Evolutionary conservation across 2,888 invertebrate genomes (phyloP).

Genomic region (Trichogramma dendrolimi): DNA sequence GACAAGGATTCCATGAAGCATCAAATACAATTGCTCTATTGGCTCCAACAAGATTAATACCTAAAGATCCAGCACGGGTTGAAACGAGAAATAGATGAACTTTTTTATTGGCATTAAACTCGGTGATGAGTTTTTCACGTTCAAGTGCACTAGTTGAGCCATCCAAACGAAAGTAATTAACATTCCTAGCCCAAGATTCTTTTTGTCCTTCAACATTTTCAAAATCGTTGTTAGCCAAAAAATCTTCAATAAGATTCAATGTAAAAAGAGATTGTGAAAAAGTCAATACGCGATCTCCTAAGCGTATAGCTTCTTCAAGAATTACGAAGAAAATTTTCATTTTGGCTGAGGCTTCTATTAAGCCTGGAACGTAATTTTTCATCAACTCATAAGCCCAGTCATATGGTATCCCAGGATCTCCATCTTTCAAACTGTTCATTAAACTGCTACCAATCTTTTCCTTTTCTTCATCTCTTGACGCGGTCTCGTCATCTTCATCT

Average conservation of each 20-base stretch:
- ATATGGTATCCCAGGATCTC: slow-evolving; percentile 79
- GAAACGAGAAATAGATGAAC: slow-evolving; percentile 92
- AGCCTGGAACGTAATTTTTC: slow-evolving; percentile 82
- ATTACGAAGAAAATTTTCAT: slow-evolving; percentile 91
- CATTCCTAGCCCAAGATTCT: slow-evolving; percentile 79
- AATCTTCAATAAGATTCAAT: slow-evolving; percentile 90
- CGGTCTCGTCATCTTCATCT: slow-evolving; percentile 51
- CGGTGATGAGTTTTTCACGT: slow-evolving; percentile 91
- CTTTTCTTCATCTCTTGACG: slow-evolving; percentile 55
- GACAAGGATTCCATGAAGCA: slow-evolving; percentile 99
- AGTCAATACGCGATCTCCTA: slow-evolving; percentile 86
- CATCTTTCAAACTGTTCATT: slow-evolving; percentile 38
- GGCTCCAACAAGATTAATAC: slow-evolving; percentile 95
- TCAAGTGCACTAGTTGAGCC: slow-evolving; percentile 93
- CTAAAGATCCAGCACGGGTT: slow-evolving; percentile 92
- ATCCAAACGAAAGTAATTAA: slow-evolving; percentile 87
- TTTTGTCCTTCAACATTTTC: slow-evolving; percentile 60
- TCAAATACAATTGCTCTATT: slow-evolving; percentile 97
- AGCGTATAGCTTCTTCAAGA: slow-evolving; percentile 78
- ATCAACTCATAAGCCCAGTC: slow-evolving; percentile 83
- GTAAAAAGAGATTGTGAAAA: slow-evolving; percentile 97
- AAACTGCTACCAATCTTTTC: slow-evolving; percentile 40
- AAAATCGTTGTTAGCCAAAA: slow-evolving; percentile 68
- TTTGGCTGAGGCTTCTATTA: slow-evolving; percentile 89
- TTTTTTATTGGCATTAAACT: slow-evolving; percentile 85